Percentiles rank a stretch among this genome's conserved stretches.
phyloP scores from a whole-genome alignment of 37 sponge, comb jelly and placozoan genomes.

The Axinella damicornis region DNA sequence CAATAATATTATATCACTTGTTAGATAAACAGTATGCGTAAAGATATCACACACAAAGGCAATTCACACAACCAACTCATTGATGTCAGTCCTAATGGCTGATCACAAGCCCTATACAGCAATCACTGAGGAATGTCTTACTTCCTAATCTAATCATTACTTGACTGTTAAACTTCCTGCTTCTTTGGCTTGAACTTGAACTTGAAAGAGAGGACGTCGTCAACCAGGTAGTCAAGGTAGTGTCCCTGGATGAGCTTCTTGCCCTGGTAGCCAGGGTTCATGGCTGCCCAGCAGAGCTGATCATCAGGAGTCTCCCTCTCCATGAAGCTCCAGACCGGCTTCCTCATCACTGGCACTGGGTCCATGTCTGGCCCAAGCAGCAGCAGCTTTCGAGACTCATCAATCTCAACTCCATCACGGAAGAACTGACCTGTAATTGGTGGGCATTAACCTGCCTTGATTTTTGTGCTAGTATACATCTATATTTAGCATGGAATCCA shows the following conservation, averaged over 20 bases:
- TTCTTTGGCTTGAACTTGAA: conserved; percentile 5
- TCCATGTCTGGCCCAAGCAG: conserved; percentile 22
- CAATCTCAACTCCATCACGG: conserved; percentile 33
- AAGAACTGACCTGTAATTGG: conserved; percentile 37
- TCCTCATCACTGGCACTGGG: conserved; percentile 50
- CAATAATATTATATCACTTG: no score
- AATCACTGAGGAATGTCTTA: no score
- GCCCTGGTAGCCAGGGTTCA: conserved; percentile 58
- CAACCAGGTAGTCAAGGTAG: conserved; percentile 46
- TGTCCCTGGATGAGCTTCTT: conserved; percentile 39
- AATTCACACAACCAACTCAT: no score
- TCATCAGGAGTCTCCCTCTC: conserved; percentile 41
- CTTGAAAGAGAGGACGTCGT: conserved; percentile 38
- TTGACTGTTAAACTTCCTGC: no score
- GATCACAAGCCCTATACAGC: no score
- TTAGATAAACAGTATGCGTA: no score
- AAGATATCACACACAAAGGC: no score
- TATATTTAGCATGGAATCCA: no score
- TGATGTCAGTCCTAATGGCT: no score
- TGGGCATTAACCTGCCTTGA: no score
- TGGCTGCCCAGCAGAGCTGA: conserved; percentile 50
- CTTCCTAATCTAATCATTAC: no score
- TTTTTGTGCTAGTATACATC: no score
- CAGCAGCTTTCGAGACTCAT: conserved; percentile 25
- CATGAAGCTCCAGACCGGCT: conserved; percentile 48